Conservation (phyloP, 2,888 invertebrate genomes). For the Mythimna lalbum region DNA sequence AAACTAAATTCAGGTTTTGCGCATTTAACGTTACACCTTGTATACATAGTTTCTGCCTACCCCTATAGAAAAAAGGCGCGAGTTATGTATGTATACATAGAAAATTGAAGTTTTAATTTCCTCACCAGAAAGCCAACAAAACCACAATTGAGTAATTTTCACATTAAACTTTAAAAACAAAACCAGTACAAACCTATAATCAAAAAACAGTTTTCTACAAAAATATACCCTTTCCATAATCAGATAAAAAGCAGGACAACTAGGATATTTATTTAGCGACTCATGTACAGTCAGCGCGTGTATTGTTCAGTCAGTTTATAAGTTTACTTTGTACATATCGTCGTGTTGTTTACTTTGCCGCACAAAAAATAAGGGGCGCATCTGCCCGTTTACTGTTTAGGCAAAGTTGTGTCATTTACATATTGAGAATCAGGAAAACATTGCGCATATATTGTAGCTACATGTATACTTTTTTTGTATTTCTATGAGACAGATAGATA, state of each 20-base stretch:
- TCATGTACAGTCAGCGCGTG: slow-evolving; percentile 59
- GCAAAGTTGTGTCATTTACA: not conserved
- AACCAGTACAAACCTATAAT: slow-evolving; percentile 12
- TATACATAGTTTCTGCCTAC: no score
- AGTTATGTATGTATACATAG: not conserved
- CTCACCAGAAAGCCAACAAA: not conserved
- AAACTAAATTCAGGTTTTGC: no score
- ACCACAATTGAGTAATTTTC: slow-evolving; percentile 38
- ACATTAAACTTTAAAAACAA: slow-evolving; percentile 12
- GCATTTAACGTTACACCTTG: no score
- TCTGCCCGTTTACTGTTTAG: not conserved
- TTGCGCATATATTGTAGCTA: no score
- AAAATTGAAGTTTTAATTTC: not conserved
- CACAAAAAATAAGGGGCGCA: not conserved
- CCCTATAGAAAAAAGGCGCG: no score
- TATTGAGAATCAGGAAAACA: not conserved
- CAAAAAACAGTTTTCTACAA: slow-evolving; percentile 26
- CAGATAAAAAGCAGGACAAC: slow-evolving; percentile 61
- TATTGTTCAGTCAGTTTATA: slow-evolving; percentile 78
- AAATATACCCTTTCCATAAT: slow-evolving; percentile 58
- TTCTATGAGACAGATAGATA: no score
- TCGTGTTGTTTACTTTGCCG: slow-evolving; percentile 38
- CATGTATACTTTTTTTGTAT: no score
- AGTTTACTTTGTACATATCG: slow-evolving; percentile 67
- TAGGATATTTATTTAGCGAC: slow-evolving; percentile 55